These are phyloP conservation scores for Onychomys arenicola DNA, from an alignment of 2,797 vertebrate genomes.

Conservation along the genomic window DNA sequence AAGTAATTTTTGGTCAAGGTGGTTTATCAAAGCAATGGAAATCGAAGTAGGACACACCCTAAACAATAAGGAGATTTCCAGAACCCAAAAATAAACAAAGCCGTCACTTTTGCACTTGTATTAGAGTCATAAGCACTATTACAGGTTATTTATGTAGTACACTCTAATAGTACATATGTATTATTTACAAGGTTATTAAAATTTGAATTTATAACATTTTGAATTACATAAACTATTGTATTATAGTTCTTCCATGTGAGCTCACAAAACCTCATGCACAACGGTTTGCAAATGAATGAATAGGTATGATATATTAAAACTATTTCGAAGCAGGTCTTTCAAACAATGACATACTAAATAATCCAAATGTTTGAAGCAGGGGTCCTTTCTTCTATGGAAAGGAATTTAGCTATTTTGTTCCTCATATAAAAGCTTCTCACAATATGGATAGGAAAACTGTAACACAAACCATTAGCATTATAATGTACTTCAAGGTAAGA, in stretches of 20 bases:
- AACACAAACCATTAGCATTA: constrained; percentile 42
- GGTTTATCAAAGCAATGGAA: neutral
- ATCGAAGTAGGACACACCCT: neutral
- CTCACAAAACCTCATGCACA: neutral
- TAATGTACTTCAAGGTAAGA: constrained; percentile 11
- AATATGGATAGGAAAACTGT: constrained; percentile 28
- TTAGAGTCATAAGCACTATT: neutral
- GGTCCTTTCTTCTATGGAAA: constrained; percentile 28
- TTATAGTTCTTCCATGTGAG: neutral
- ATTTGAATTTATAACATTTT: constrained; percentile 28
- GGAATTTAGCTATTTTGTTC: neutral
- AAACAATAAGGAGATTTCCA: neutral
- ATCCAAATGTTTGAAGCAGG: constrained; percentile 34
- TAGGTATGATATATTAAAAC: neutral
- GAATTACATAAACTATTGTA: neutral
- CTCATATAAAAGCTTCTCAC: neutral
- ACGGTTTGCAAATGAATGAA: constrained; percentile 23
- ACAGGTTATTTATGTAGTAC: neutral
- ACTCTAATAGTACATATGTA: neutral
- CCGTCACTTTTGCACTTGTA: neutral
- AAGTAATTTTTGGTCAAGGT: neutral
- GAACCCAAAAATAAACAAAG: neutral
- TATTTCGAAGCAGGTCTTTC: constrained; percentile 20
- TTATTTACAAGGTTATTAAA: neutral
- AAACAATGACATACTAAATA: constrained; percentile 61